phyloP scores from a whole-genome alignment of 1,140 invertebrate genomes.

The Heliconius hermathena region DNA sequence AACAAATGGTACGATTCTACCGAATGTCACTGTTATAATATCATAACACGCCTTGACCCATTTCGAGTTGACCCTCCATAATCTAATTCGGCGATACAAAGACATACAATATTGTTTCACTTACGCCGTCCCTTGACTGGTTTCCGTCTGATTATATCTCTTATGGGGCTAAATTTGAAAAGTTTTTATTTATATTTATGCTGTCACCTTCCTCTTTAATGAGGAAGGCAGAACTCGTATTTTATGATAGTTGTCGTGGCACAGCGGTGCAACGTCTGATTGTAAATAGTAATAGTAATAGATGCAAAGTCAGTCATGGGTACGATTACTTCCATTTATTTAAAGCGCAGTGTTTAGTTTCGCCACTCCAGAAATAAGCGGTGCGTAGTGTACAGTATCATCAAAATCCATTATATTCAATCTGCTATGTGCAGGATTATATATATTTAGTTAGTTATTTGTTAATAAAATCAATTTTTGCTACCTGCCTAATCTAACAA shows the following conservation, averaged over 20 bases:
- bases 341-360: no score
- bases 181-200: constrained; percentile 9
- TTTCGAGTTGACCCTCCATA: constrained; percentile 43
- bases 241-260: neutral
- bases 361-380: no score
- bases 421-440: no score
- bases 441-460: no score
- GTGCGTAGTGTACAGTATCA: no score
- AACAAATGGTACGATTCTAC: neutral
- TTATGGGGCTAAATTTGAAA: constrained; percentile 4
- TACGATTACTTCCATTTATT: no score
- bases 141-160: constrained; percentile 1
- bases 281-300: no score
- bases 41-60: constrained; percentile 46
- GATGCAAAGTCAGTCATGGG: no score
- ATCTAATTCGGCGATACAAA: constrained; percentile 38
- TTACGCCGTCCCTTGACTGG: constrained; percentile 13
- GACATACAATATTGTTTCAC: constrained; percentile 31
- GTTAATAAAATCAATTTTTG: no score
- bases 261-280: neutral
- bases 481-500: no score
- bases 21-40: constrained; percentile 32
- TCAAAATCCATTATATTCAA: no score
- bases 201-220: neutral
- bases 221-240: neutral